phyloP scores from a whole-genome alignment of 2,113 vertebrate genomes.

The Triplophysa siluroides region DNA sequence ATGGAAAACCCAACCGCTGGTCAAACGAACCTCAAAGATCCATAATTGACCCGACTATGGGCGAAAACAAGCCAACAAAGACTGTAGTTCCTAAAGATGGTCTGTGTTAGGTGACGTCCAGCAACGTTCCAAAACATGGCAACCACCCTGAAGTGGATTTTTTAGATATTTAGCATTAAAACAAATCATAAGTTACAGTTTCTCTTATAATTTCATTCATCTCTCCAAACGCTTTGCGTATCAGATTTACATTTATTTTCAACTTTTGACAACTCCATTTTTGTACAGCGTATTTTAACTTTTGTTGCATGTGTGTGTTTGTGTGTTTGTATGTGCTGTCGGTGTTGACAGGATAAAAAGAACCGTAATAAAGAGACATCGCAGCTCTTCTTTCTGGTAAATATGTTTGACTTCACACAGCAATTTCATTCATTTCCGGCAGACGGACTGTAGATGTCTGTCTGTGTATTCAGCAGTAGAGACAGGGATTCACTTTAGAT shows the following conservation, averaged over 20 bases:
- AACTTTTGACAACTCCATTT: constrained; percentile 21
- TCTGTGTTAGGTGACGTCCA: too few species aligned
- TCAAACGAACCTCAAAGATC: too few species aligned
- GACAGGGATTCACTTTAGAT: neutral
- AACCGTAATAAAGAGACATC: constrained; percentile 58
- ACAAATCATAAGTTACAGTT: neutral
- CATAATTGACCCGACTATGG: too few species aligned
- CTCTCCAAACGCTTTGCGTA: too few species aligned
- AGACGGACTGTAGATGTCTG: neutral
- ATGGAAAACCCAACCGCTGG: too few species aligned
- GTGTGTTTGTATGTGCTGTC: constrained; percentile 44
- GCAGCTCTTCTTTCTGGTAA: constrained; percentile 59
- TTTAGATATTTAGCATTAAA: neutral
- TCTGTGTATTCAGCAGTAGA: neutral
- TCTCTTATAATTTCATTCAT: neutral
- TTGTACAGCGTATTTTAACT: constrained; percentile 40
- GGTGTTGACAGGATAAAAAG: constrained; percentile 56
- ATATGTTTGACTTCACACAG: constrained; percentile 52
- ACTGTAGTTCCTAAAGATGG: too few species aligned
- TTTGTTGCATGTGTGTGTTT: constrained; percentile 39
- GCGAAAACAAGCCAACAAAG: too few species aligned
- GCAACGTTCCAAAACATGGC: too few species aligned
- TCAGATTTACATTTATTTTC: neutral
- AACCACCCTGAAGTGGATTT: too few species aligned
- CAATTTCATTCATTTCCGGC: too few species aligned